Evolutionary conservation across 2,888 invertebrate genomes (phyloP), one percentile per base, ranked within the genome.

Genomic region (Lomographa bimaculata): DNA sequence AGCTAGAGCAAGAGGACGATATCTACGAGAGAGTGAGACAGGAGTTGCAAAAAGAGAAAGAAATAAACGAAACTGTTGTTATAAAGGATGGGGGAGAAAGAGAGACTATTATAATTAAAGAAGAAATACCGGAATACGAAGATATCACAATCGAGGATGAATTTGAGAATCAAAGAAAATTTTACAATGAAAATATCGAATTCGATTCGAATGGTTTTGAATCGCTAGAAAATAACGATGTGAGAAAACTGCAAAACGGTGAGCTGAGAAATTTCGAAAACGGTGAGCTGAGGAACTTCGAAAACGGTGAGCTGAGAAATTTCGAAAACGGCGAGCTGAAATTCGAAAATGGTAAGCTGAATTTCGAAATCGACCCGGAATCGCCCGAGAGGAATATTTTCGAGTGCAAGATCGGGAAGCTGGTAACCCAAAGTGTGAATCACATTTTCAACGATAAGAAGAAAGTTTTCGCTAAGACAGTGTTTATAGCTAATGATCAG

Each of bases 381-480:
- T 26, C 42, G 1, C 30, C 29, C 6, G 36, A 42, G 1, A 7
- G 20, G 2, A 30, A 37, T 4, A 63, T 80, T 2, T 87, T 87
- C 47, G 85, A 87, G 34, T 86, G 85, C 29, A 66, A 85, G 39
- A 73, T 89, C 36, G 85, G 84, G 5, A 86, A 82, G 25, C 43
- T 89, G 0, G 86, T 89, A 0, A 81, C 85, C 19, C 76, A 85
- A 19, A 84, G 83, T 21, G 87, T 87, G 0, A 85, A 84, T 20
- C 86, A 86, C 14, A 78, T 87, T 6, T 87, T 69, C 35, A 84
- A 77, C 43, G 58, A 79, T n/a, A 74, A 74, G 35, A 82, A 76
- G 33, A 78, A 73, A 20, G 69, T 86, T 0, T 75, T 71, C 7
- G 87, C 87, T 0, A 86, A 84, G 58, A 87, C 87, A 0, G 80